phyloP scores from a whole-genome alignment of 2,888 invertebrate species.

The Limulus polyphemus region DNA sequence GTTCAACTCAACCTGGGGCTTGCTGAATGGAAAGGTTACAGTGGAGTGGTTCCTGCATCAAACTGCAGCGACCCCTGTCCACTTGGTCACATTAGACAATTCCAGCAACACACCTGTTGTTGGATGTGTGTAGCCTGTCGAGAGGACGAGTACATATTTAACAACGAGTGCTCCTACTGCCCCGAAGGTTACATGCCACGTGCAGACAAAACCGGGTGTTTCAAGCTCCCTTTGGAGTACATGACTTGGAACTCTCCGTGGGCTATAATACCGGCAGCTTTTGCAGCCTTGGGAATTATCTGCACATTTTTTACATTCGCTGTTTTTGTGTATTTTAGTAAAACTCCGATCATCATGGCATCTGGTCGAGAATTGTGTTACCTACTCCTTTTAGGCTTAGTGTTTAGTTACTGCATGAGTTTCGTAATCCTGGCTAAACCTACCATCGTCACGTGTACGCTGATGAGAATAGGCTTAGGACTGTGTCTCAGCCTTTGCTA shows the following conservation, averaged over 20 bases:
- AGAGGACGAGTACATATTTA: constrained; percentile 48
- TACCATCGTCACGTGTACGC: constrained; percentile 50
- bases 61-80: constrained; percentile 52
- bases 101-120: constrained; percentile 47
- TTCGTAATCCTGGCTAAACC: constrained; percentile 57
- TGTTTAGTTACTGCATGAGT: constrained; percentile 56
- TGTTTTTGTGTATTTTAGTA: constrained; percentile 49
- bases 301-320: constrained; percentile 49
- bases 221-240: constrained; percentile 46
- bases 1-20: too few species aligned
- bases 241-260: constrained; percentile 52
- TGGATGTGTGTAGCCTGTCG: constrained; percentile 57
- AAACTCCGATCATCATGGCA: constrained; percentile 61
- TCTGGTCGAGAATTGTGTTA: constrained; percentile 64
- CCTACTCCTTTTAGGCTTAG: constrained; percentile 55
- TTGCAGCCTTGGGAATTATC: constrained; percentile 50
- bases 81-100: constrained; percentile 47
- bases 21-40: too few species aligned
- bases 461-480: constrained; percentile 52
- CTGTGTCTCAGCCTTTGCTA: constrained; percentile 60
- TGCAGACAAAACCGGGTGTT: constrained; percentile 40
- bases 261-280: constrained; percentile 51
- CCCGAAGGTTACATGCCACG: constrained; percentile 40
- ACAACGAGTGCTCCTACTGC: constrained; percentile 49
- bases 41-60: constrained; percentile 28